Conservation (phyloP, 2,797 vertebrate species). For the Chaunax sp. region DNA sequence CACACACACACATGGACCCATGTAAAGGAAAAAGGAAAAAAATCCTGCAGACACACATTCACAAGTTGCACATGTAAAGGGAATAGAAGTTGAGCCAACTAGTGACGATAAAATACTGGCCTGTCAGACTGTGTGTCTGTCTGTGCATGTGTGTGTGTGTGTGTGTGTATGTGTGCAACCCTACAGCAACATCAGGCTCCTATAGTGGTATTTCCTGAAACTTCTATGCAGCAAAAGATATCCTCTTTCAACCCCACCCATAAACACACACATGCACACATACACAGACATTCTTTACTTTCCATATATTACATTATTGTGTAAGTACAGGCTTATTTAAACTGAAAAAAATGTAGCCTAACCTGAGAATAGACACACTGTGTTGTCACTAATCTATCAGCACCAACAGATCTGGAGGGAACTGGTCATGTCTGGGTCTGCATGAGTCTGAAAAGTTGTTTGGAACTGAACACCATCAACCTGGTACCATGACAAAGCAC, state of each 20-base stretch:
- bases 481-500: too few species aligned
- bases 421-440: too few species aligned
- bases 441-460: too few species aligned
- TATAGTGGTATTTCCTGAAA: slow-evolving; percentile 74
- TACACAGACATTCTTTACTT: neutral
- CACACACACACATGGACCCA: slow-evolving; percentile 5
- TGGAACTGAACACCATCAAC: too few species aligned
- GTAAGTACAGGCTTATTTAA: too few species aligned
- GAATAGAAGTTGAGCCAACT: slow-evolving; percentile 54
- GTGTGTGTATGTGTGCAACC: slow-evolving; percentile 37
- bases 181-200: slow-evolving; percentile 64
- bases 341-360: too few species aligned
- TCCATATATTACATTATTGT: too few species aligned
- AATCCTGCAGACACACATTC: slow-evolving; percentile 8
- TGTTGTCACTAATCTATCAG: too few species aligned
- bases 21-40: slow-evolving; percentile 28
- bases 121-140: slow-evolving; percentile 7
- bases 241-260: slow-evolving; percentile 60
- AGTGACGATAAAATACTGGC: slow-evolving; percentile 57
- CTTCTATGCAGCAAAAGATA: slow-evolving; percentile 54
- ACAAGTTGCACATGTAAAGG: slow-evolving; percentile 46
- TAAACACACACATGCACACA: neutral
- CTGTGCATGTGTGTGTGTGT: slow-evolving; percentile 16
- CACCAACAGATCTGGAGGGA: too few species aligned
- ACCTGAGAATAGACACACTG: too few species aligned